phyloP scores from a whole-genome alignment of 2,113 vertebrate genomes.

The Dicaeum eximium region DNA sequence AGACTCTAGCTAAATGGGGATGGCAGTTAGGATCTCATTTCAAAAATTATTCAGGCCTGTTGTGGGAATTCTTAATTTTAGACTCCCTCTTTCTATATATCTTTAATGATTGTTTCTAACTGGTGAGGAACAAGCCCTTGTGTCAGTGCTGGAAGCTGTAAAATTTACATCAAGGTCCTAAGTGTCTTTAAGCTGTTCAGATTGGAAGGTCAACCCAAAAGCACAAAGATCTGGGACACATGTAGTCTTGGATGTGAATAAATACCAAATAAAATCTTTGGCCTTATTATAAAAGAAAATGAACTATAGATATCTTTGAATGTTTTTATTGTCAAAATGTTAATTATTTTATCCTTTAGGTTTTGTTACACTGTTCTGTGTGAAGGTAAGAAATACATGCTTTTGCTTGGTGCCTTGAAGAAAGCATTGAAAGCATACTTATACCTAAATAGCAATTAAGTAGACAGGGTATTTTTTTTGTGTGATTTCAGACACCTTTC shows the following conservation, averaged over 20 bases:
- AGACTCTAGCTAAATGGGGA: rapidly evolving
- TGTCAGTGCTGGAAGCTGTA: not conserved
- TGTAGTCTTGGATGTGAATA: not conserved
- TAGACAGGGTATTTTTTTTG: not conserved
- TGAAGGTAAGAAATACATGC: not conserved
- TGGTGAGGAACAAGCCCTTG: not conserved
- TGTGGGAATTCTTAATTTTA: not conserved
- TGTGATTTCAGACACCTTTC: not conserved
- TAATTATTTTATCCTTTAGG: not conserved
- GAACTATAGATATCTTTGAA: not conserved
- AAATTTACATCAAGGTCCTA: not conserved
- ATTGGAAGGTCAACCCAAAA: not conserved
- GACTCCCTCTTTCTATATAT: rapidly evolving
- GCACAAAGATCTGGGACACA: not conserved
- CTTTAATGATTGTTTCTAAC: not conserved
- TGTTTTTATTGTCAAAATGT: not conserved
- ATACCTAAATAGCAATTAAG: not conserved
- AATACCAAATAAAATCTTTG: not conserved
- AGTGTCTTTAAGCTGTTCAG: not conserved
- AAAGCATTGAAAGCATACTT: not conserved
- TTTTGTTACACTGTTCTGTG: not conserved
- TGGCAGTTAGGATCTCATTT: not conserved
- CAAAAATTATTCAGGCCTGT: not conserved
- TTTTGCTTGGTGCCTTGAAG: not conserved
- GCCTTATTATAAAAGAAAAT: not conserved